Conservation (phyloP, 2,797 vertebrate species). For the Gymnothorax javanicus region DNA sequence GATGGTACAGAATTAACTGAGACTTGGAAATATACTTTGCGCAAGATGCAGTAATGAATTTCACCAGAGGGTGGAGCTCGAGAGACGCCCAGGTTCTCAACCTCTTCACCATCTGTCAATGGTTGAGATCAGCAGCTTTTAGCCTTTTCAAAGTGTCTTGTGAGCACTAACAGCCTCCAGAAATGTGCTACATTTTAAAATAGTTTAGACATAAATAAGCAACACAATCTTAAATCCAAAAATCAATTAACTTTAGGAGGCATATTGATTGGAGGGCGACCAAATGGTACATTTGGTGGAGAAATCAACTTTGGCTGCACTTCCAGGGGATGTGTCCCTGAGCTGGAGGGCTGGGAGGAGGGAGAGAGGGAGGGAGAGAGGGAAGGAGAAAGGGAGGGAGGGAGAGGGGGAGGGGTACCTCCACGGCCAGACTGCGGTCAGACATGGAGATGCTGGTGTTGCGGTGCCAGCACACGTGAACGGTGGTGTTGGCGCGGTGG, state of each 20-base stretch:
- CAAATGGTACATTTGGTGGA: not conserved
- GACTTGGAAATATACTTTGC: not conserved
- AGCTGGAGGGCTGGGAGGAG: not conserved
- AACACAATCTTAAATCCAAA: not conserved
- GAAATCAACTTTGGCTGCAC: constrained; percentile 20
- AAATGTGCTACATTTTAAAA: not conserved
- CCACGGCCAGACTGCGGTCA: constrained; percentile 89
- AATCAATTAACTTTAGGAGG: not conserved
- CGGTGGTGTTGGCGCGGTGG: constrained; percentile 88
- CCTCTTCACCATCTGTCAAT: not conserved
- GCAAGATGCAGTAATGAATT: not conserved
- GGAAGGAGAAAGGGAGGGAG: not conserved
- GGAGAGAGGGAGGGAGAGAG: not conserved
- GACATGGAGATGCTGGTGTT: constrained; percentile 94
- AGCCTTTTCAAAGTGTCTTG: not conserved
- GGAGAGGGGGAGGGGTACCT: constrained; percentile 75
- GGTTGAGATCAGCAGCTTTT: not conserved
- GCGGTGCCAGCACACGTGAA: constrained; percentile 97
- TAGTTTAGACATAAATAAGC: not conserved
- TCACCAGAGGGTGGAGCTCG: constrained; percentile 28
- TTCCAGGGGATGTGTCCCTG: constrained; percentile 11
- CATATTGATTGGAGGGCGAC: no score
- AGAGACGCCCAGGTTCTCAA: constrained; percentile 4
- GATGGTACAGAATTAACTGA: not conserved
- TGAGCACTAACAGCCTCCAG: not conserved